Conservation (phyloP, 2,888 invertebrate species). For the Megalurothrips usitatus region DNA sequence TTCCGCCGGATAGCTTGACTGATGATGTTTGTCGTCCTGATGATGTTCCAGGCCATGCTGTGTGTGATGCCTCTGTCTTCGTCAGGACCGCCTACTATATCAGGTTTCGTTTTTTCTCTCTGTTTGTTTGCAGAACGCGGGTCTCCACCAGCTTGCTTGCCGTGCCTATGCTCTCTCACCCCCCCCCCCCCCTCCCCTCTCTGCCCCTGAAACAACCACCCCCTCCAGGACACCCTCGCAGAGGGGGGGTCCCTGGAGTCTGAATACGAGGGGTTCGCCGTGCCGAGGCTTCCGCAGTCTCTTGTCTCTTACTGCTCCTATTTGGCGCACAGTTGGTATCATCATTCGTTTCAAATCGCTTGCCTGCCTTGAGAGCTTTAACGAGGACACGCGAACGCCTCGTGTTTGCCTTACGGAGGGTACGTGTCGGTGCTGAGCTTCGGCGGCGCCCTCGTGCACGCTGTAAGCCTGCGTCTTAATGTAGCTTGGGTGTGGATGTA, state of each 20-base stretch:
- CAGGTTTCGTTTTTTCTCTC: background rate
- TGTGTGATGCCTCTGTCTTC: slow-evolving; percentile 52
- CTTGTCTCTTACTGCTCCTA: too few relatives aligned
- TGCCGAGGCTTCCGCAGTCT: too few relatives aligned
- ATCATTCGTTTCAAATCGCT: background rate
- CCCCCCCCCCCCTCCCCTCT: slow-evolving; percentile 34
- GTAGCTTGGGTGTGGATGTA: too few relatives aligned
- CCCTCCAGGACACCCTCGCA: slow-evolving; percentile 38
- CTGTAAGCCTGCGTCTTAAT: too few relatives aligned
- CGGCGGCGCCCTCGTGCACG: background rate
- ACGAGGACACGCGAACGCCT: background rate
- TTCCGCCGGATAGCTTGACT: slow-evolving; percentile 42
- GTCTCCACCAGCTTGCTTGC: slow-evolving; percentile 50
- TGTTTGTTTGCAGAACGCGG: slow-evolving; percentile 20
- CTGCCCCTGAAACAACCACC: slow-evolving; percentile 38
- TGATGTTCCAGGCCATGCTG: slow-evolving; percentile 43
- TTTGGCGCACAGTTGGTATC: background rate
- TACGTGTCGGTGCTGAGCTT: background rate
- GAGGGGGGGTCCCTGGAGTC: too few relatives aligned
- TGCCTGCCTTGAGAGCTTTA: slow-evolving; percentile 34
- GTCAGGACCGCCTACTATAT: slow-evolving; percentile 42
- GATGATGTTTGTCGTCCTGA: slow-evolving; percentile 43
- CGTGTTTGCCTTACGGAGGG: background rate
- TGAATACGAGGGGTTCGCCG: too few relatives aligned
- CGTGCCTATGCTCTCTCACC: slow-evolving; percentile 38